Conservation (phyloP, 2,797 vertebrate species). For the Columba guinea region DNA sequence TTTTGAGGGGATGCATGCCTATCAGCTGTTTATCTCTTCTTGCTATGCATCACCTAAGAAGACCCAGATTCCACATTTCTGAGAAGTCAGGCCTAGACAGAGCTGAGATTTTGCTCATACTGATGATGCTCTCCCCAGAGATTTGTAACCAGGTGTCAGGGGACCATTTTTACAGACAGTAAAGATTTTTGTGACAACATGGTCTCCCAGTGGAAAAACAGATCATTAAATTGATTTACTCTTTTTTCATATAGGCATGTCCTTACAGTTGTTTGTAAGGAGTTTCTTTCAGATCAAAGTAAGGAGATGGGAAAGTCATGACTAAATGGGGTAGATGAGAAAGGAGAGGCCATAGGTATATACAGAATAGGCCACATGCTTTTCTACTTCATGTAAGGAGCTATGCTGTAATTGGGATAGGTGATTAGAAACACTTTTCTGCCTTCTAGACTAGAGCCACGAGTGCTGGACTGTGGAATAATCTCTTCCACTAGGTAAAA, state of each 20-base stretch:
- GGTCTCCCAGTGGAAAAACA: neutral
- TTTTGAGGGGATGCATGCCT: neutral
- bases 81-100: neutral
- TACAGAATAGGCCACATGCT: neutral
- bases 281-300: neutral
- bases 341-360: neutral
- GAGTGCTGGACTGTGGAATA: neutral
- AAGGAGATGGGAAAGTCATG: neutral
- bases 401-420: neutral
- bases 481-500: neutral
- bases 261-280: neutral
- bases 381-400: neutral
- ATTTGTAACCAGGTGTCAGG: neutral
- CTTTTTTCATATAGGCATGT: neutral
- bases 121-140: neutral
- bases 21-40: neutral
- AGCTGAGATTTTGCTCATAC: neutral
- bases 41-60: neutral
- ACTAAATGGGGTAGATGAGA: neutral
- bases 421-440: neutral
- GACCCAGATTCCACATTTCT: neutral
- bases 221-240: neutral
- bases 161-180: neutral
- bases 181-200: conserved; percentile 11
- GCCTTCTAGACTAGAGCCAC: neutral